phyloP scores from a whole-genome alignment of 2,113 vertebrate species.

The Thinocorus orbignyianus region DNA sequence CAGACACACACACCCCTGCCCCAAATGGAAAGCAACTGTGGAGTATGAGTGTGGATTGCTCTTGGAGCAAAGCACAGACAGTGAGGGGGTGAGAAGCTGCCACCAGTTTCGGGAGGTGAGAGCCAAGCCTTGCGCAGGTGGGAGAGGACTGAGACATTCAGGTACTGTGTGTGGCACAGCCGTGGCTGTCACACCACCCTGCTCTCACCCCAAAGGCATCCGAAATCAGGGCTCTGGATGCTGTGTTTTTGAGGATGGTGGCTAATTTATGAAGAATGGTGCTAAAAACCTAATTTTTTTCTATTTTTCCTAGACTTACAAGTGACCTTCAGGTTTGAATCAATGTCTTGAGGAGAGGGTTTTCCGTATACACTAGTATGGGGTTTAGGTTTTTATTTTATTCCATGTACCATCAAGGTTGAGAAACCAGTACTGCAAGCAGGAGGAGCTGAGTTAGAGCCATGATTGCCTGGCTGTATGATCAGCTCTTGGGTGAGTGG shows the following conservation, averaged over 20 bases:
- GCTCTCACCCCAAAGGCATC: rapidly evolving
- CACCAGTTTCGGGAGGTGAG: neutral
- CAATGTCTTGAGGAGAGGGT: neutral
- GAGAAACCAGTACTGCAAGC: neutral
- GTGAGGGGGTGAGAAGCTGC: neutral
- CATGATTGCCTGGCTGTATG: neutral
- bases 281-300: neutral
- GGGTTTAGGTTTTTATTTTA: neutral
- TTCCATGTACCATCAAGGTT: neutral
- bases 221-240: neutral
- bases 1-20: too few species aligned
- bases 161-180: neutral
- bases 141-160: neutral
- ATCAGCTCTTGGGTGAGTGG: neutral
- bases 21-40: neutral
- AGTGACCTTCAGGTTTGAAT: neutral
- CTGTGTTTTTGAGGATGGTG: neutral
- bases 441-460: neutral
- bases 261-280: neutral
- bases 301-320: neutral
- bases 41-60: rapidly evolving
- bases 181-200: rapidly evolving
- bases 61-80: neutral
- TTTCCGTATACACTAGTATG: neutral
- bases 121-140: rapidly evolving